Evolutionary conservation across 2,888 invertebrate species (phyloP).

Genomic region (Andrena chrysosceles): DNA sequence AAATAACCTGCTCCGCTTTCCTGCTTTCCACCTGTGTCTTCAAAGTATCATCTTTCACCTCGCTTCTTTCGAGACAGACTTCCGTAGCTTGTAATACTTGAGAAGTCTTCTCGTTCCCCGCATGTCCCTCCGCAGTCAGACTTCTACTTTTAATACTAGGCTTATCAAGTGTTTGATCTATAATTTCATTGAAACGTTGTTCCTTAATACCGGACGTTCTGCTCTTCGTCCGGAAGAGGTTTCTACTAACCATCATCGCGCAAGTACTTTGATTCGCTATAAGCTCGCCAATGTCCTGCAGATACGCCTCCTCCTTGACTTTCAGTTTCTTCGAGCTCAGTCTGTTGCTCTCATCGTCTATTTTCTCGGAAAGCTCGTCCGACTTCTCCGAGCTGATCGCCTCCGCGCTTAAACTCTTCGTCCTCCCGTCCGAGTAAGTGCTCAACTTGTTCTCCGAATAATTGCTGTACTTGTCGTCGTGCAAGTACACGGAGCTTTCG

Average conservation of each 20-base stretch:
- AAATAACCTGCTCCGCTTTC: conserved; percentile 38
- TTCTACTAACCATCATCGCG: conserved; percentile 24
- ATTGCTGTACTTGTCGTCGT: conserved; percentile 66
- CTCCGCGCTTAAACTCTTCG: conserved; percentile 79
- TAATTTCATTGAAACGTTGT: conserved; percentile 16
- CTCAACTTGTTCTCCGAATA: conserved; percentile 72
- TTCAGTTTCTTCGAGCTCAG: conserved; percentile 39
- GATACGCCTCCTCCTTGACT: conserved; percentile 20
- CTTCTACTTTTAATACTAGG: conserved; percentile 39
- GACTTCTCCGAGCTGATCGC: conserved; percentile 77
- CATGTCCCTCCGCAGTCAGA: neutral
- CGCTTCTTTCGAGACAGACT: neutral
- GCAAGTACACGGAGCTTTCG: conserved; percentile 80
- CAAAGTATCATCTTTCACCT: neutral
- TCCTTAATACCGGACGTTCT: conserved; percentile 21
- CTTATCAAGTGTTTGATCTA: conserved; percentile 5
- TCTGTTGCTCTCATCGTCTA: conserved; percentile 71
- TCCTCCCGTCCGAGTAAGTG: conserved; percentile 74
- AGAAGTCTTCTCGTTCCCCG: conserved; percentile 3
- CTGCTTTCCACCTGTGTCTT: neutral
- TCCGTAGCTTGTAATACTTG: conserved; percentile 24
- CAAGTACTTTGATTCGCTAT: conserved; percentile 20
- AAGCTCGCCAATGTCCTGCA: conserved; percentile 36
- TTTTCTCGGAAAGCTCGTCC: conserved; percentile 74
- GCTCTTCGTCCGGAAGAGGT: conserved; percentile 25